Percentiles rank a stretch among this genome's conserved stretches.
These are phyloP conservation scores for Cossypha heuglini DNA, from an alignment of 2,797 vertebrate species.

Conservation along the genomic window DNA sequence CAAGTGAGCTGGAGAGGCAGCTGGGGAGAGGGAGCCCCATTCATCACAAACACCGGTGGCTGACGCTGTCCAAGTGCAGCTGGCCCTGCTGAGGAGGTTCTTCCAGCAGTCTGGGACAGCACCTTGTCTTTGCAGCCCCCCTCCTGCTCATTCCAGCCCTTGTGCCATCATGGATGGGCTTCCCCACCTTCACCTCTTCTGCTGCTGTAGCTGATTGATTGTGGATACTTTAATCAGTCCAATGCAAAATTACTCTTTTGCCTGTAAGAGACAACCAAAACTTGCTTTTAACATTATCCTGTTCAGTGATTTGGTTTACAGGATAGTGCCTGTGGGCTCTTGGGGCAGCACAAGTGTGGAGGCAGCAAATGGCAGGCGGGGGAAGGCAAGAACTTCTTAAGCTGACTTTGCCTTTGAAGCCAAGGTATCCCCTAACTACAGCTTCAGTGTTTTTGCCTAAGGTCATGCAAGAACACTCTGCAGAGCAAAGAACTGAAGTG, in stretches of 20 bases:
- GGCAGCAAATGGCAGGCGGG: background rate
- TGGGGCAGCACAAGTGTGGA: background rate
- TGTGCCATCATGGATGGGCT: background rate
- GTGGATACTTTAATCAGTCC: background rate
- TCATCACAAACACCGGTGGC: background rate
- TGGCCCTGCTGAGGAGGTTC: background rate
- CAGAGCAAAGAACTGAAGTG: constrained; percentile 51
- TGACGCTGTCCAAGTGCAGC: accelerated
- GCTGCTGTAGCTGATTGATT: background rate
- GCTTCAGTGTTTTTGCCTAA: constrained; percentile 45
- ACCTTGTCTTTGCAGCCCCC: background rate
- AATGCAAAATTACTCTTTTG: background rate
- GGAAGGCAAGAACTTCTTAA: constrained; percentile 25
- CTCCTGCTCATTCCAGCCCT: background rate
- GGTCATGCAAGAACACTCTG: constrained; percentile 11
- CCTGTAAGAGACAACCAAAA: background rate
- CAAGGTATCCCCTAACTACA: background rate
- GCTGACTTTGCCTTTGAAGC: constrained; percentile 41
- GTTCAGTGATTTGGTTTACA: background rate
- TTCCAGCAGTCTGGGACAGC: background rate
- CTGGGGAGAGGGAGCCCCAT: background rate
- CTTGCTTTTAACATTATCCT: background rate
- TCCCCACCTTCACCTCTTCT: background rate
- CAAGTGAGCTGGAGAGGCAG: background rate
- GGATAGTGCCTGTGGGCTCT: background rate